Conservation (phyloP, 1,140 invertebrate genomes). For the Eumaeus atala region DNA sequence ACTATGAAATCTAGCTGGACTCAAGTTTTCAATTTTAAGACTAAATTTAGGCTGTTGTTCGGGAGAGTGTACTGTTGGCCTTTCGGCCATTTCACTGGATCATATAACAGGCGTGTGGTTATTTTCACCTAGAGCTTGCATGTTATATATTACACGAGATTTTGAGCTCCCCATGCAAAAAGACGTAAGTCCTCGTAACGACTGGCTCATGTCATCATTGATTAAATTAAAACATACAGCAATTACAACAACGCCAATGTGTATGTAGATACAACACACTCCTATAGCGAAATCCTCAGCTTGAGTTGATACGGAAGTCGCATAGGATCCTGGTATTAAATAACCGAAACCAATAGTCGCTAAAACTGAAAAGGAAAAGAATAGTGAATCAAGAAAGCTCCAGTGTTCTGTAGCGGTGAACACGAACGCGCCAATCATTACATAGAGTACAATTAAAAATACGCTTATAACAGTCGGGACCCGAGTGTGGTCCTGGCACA, state of each 20-base stretch:
- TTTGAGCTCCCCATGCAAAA: conserved; percentile 52
- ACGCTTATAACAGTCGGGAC: conserved; percentile 93
- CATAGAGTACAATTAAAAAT: conserved; percentile 90
- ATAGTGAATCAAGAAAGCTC: conserved; percentile 92
- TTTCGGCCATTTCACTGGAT: conserved; percentile 74
- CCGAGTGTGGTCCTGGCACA: conserved; percentile 75
- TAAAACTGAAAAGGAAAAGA: conserved; percentile 95
- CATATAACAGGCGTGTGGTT: conserved; percentile 77
- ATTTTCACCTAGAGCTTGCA: conserved; percentile 73
- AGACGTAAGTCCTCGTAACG: conserved; percentile 75
- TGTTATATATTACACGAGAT: conserved; percentile 57
- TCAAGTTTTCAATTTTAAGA: conserved; percentile 69
- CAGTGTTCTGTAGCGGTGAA: conserved; percentile 94
- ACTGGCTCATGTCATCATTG: conserved; percentile 90
- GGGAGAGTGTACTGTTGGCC: conserved; percentile 55
- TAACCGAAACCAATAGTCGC: conserved; percentile 94
- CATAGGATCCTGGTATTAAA: conserved; percentile 82
- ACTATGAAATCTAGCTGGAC: conserved; percentile 75
- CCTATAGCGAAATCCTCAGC: conserved; percentile 86
- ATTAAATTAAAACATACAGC: conserved; percentile 98
- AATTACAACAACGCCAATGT: conserved; percentile 94
- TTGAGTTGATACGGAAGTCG: conserved; percentile 78
- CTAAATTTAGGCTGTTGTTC: conserved; percentile 65
- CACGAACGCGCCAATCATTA: conserved; percentile 91
- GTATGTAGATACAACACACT: conserved; percentile 89